Evolutionary conservation across 2,797 vertebrate species (phyloP).

Genomic region (Dryobates pubescens): DNA sequence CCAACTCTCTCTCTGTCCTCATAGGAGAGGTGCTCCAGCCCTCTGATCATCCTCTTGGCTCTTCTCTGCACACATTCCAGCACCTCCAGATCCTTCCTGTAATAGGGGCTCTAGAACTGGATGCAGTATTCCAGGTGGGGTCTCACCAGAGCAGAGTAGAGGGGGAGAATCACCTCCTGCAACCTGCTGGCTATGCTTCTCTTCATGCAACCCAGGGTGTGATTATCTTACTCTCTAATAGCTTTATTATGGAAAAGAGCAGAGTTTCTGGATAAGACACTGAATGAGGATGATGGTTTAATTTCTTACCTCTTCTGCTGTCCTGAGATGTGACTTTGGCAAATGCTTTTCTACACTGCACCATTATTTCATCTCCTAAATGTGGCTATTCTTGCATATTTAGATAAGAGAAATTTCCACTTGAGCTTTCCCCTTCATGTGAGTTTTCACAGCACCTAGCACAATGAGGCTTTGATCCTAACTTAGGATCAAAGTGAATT

Average conservation of each 20-base stretch:
- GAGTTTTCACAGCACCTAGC: not conserved
- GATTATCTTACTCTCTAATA: not conserved
- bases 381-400: not conserved
- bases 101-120: too few relatives aligned
- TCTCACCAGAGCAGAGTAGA: too few relatives aligned
- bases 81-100: too few relatives aligned
- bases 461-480: not conserved
- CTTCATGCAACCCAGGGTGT: too few relatives aligned
- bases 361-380: not conserved
- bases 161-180: too few relatives aligned
- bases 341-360: not conserved
- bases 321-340: not conserved
- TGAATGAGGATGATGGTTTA: not conserved
- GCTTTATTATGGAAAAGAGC: not conserved
- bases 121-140: too few relatives aligned
- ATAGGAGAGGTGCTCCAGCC: too few relatives aligned
- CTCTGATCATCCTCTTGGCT: too few relatives aligned
- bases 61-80: too few relatives aligned
- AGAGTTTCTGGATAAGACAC: not conserved
- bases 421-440: not conserved
- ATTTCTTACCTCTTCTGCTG: not conserved
- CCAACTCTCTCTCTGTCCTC: too few relatives aligned
- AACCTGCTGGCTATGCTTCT: too few relatives aligned
- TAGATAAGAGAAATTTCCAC: not conserved
- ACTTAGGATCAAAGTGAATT: not conserved